These are phyloP conservation scores for Sialia sialis DNA, from an alignment of 2,113 vertebrate genomes.

Conservation along the genomic window DNA sequence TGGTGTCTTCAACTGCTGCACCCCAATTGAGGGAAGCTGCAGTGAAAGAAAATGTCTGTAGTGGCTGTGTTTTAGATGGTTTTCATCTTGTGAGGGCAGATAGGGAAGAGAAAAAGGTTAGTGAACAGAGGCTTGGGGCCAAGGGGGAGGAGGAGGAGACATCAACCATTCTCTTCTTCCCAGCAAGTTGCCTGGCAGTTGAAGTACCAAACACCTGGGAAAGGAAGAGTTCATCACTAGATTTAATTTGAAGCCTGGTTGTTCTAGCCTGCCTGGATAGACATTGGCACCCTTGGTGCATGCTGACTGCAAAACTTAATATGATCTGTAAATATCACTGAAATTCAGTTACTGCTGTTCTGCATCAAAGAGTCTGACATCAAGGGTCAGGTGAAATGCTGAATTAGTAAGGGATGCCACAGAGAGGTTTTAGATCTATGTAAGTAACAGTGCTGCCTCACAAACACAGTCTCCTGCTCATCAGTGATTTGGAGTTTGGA, in stretches of 20 bases:
- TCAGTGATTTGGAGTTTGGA: rapidly evolving
- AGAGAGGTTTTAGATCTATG: background rate
- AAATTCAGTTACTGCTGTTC: background rate
- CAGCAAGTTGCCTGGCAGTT: background rate
- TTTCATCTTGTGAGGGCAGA: background rate
- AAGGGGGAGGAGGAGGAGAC: background rate
- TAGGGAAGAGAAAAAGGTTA: background rate
- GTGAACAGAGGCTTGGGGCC: background rate
- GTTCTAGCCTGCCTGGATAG: background rate
- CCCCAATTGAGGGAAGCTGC: background rate
- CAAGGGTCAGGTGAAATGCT: background rate
- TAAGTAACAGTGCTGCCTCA: background rate
- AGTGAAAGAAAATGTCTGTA: background rate
- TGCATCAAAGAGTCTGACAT: background rate
- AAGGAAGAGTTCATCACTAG: background rate
- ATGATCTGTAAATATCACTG: background rate
- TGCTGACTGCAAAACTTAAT: background rate
- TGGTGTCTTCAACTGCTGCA: background rate
- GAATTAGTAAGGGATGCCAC: background rate
- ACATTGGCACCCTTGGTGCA: background rate
- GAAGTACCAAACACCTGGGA: background rate
- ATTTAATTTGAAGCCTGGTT: background rate
- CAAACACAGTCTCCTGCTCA: background rate
- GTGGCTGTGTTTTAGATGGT: rapidly evolving
- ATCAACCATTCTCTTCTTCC: background rate